phyloP scores from a whole-genome alignment of 2,797 vertebrate genomes.

The Clarias platycephalus region DNA sequence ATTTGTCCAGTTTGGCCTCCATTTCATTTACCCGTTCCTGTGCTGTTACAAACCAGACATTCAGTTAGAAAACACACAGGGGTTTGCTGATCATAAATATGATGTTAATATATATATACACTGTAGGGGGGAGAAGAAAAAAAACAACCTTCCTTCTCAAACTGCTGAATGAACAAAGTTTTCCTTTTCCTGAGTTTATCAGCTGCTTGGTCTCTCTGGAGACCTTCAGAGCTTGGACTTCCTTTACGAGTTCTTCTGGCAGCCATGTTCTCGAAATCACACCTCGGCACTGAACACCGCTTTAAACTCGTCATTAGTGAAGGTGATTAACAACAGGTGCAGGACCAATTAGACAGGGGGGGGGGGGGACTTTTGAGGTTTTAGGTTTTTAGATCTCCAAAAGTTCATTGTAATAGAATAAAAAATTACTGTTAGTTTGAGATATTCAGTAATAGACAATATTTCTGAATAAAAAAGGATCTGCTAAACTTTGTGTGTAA shows the following conservation, averaged over 20 bases:
- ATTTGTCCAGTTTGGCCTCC: conserved; percentile 70
- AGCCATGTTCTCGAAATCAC: conserved; percentile 28
- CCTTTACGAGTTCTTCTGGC: conserved; percentile 39
- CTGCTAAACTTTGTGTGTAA: not conserved
- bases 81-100: not conserved
- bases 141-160: conserved; percentile 72
- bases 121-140: too few relatives aligned
- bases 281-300: too few relatives aligned
- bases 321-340: conserved; percentile 19
- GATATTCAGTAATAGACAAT: not conserved
- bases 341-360: not conserved
- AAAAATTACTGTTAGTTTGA: not conserved
- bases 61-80: not conserved
- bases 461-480: not conserved
- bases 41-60: conserved; percentile 59
- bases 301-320: not conserved
- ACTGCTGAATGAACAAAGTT: conserved; percentile 70
- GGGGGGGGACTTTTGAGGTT: too few relatives aligned
- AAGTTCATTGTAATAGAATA: not conserved
- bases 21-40: conserved; percentile 73
- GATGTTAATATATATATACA: too few relatives aligned
- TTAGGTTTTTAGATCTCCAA: not conserved
- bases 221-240: not conserved
- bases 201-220: conserved; percentile 45
- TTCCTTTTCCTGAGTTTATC: conserved; percentile 56